phyloP scores from a whole-genome alignment of 2,888 invertebrate species.

The Hydropsyche betteni region DNA sequence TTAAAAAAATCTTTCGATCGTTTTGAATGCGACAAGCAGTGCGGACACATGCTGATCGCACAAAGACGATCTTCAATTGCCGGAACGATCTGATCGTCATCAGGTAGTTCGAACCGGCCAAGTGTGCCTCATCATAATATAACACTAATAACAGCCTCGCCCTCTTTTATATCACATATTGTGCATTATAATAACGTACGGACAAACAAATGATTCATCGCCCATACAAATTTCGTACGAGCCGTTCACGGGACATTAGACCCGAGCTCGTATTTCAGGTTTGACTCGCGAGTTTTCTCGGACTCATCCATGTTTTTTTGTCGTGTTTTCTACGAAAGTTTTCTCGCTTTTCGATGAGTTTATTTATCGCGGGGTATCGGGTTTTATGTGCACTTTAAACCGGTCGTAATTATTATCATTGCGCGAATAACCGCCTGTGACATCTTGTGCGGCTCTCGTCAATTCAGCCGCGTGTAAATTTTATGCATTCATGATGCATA shows the following conservation, averaged over 20 bases:
- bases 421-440: constrained; percentile 15
- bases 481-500: constrained; percentile 28
- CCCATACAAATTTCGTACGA: constrained; percentile 17
- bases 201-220: constrained; percentile 29
- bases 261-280: constrained; percentile 25
- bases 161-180: constrained; percentile 22
- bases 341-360: constrained; percentile 3
- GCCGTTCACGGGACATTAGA: constrained; percentile 23
- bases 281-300: constrained; percentile 14
- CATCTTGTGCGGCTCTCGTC: constrained; percentile 23
- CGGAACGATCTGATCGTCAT: constrained; percentile 31
- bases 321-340: neutral
- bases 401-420: constrained; percentile 14
- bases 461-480: constrained; percentile 22
- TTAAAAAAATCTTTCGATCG: too few species aligned
- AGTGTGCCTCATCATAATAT: constrained; percentile 36
- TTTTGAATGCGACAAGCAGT: too few species aligned
- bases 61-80: constrained; percentile 28
- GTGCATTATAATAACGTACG: constrained; percentile 1
- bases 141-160: constrained; percentile 34
- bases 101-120: constrained; percentile 29
- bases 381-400: neutral
- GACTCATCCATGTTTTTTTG: too few species aligned
- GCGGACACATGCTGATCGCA: constrained; percentile 27
- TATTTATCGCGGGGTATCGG: neutral